A percentile compares a stretch with the other conserved stretches of the same genome.
Conservation (phyloP, 2,888 invertebrate genomes). For the Hypena proboscidalis region DNA sequence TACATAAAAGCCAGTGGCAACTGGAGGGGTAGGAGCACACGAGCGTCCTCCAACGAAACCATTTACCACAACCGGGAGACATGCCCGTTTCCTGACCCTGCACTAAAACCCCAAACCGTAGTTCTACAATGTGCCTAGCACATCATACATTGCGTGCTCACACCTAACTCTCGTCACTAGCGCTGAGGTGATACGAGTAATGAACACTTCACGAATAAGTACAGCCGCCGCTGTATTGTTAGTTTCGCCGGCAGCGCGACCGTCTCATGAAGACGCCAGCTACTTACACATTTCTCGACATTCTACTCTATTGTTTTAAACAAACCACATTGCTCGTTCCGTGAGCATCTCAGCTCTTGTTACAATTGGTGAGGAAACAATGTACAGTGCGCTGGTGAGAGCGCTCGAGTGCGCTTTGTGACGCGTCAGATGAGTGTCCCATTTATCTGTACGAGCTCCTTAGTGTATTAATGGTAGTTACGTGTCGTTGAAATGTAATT, state of each 20-base stretch:
- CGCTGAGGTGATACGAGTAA: conserved; percentile 29
- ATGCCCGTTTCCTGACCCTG: conserved; percentile 37
- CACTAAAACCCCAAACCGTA: conserved; percentile 30
- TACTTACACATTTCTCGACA: conserved; percentile 48
- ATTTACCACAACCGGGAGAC: conserved; percentile 52
- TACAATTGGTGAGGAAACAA: conserved; percentile 47
- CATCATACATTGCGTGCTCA: conserved; percentile 43
- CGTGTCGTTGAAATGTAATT: conserved; percentile 54
- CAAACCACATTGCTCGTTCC: conserved; percentile 60
- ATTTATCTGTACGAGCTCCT: conserved; percentile 56
- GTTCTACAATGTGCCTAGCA: conserved; percentile 21
- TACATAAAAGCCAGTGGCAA: conserved; percentile 42
- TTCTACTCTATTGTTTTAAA: conserved; percentile 57
- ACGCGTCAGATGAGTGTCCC: conserved; percentile 42
- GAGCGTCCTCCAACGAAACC: conserved; percentile 51
- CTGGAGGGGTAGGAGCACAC: conserved; percentile 47
- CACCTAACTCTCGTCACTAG: conserved; percentile 17
- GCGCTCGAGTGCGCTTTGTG: conserved; percentile 30
- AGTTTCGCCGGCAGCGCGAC: conserved; percentile 26
- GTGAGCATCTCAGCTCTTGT: conserved; percentile 43
- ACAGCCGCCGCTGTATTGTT: conserved; percentile 27
- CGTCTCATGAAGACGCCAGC: conserved; percentile 50
- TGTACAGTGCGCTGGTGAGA: conserved; percentile 48
- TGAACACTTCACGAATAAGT: conserved; percentile 24
- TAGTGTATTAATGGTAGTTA: conserved; percentile 58